Evolutionary conservation across 2,797 vertebrate genomes (phyloP).

Genomic region (Propithecus perrieri): DNA sequence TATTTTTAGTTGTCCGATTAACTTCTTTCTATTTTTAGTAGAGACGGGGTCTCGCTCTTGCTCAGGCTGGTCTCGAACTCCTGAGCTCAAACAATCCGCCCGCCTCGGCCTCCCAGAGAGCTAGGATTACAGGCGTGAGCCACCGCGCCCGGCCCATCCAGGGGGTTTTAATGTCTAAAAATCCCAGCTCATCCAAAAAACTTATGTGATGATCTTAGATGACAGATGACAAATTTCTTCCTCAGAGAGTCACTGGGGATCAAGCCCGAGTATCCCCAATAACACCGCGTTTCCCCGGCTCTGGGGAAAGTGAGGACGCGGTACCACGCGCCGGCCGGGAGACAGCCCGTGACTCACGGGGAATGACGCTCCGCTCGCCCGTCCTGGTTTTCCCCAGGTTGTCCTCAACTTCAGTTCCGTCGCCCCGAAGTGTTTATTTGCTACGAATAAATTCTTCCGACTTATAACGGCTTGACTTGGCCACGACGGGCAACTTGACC

Average conservation of each 20-base stretch:
- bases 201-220: slow-evolving; percentile 86
- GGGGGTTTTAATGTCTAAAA: slow-evolving; percentile 89
- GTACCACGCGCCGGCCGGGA: slow-evolving; percentile 89
- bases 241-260: slow-evolving; percentile 89
- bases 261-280: slow-evolving; percentile 89
- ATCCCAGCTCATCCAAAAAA: slow-evolving; percentile 87
- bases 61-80: too few relatives aligned
- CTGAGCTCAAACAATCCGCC: too few relatives aligned
- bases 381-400: slow-evolving; percentile 88
- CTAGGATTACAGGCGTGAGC: too few relatives aligned
- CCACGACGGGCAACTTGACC: slow-evolving; percentile 91
- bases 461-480: slow-evolving; percentile 87
- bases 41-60: too few relatives aligned
- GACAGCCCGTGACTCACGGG: slow-evolving; percentile 86
- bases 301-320: slow-evolving; percentile 90
- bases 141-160: not conserved
- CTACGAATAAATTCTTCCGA: slow-evolving; percentile 85
- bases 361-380: slow-evolving; percentile 86
- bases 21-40: too few relatives aligned
- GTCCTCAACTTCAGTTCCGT: slow-evolving; percentile 87
- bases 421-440: slow-evolving; percentile 84
- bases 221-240: slow-evolving; percentile 87
- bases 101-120: too few relatives aligned
- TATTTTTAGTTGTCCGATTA: too few relatives aligned
- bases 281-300: slow-evolving; percentile 88